phyloP scores from a whole-genome alignment of 64 coral and sea anemone genomes.

The Trachythela sp. region DNA sequence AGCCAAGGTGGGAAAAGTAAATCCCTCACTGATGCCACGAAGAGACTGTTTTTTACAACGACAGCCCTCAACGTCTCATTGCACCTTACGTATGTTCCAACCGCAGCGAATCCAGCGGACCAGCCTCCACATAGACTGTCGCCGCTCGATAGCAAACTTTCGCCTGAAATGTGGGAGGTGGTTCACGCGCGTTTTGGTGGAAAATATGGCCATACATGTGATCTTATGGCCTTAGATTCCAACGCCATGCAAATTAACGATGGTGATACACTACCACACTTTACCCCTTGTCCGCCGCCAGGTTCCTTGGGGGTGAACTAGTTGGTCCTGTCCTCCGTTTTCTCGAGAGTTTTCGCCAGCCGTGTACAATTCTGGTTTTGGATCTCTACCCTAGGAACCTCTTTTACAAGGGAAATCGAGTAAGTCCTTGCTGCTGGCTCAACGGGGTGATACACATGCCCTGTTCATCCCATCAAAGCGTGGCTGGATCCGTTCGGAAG shows the following conservation, averaged over 20 bases:
- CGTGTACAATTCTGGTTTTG: neutral
- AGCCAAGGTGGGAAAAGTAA: constrained; percentile 37
- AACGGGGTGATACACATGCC: neutral
- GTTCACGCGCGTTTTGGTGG: constrained; percentile 8
- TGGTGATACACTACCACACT: neutral
- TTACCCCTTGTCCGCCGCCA: neutral
- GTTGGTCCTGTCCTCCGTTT: neutral
- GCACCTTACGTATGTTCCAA: constrained; percentile 22
- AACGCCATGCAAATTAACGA: neutral
- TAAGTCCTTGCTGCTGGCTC: neutral
- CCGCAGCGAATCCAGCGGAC: constrained; percentile 32
- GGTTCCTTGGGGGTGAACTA: neutral
- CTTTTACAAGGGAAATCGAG: neutral
- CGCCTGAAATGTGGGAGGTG: neutral
- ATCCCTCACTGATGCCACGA: neutral
- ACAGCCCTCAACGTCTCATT: constrained; percentile 1
- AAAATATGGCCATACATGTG: neutral
- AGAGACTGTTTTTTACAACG: constrained; percentile 37
- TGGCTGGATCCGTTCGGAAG: neutral
- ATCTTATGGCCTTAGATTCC: neutral
- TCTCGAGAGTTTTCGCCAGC: neutral
- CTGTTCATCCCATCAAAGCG: neutral
- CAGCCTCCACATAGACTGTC: constrained; percentile 27
- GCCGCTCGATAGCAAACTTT: neutral
- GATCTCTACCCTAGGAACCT: neutral